Evolutionary conservation across 2,797 vertebrate species (phyloP).

Genomic region (Alfaro cultratus): DNA sequence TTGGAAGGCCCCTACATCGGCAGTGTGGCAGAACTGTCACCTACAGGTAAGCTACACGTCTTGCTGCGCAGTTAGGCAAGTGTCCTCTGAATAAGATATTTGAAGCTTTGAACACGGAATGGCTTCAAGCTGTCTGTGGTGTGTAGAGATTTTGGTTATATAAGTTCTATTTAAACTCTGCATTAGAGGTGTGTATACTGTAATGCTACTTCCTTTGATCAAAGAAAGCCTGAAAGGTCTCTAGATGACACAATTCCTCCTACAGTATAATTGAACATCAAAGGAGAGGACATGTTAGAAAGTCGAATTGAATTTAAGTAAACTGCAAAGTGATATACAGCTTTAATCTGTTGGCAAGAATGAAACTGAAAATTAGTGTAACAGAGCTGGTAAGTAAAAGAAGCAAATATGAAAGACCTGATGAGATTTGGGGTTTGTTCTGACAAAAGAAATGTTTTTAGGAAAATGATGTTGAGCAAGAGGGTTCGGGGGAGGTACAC

Average conservation of each 20-base stretch:
- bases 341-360: constrained; percentile 39
- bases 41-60: constrained; percentile 83
- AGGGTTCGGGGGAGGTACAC: neutral
- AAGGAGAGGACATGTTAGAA: constrained; percentile 32
- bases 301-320: constrained; percentile 38
- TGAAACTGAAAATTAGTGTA: constrained; percentile 34
- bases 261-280: constrained; percentile 20
- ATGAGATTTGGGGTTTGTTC: constrained; percentile 53
- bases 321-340: constrained; percentile 27
- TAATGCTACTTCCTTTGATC: constrained; percentile 31
- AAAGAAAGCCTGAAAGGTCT: constrained; percentile 35
- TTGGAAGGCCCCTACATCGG: constrained; percentile 95
- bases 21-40: constrained; percentile 95
- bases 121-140: constrained; percentile 19
- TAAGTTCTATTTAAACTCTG: constrained; percentile 41
- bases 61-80: neutral
- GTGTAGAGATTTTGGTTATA: constrained; percentile 23
- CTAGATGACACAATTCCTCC: constrained; percentile 30
- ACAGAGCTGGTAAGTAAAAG: constrained; percentile 13
- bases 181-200: constrained; percentile 28
- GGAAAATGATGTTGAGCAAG: constrained; percentile 35
- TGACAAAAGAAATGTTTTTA: constrained; percentile 39
- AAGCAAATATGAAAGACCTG: constrained; percentile 34
- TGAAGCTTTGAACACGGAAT: constrained; percentile 26
- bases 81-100: constrained; percentile 4